Conservation (phyloP, 2,113 vertebrate genomes). For the Alectura lathami region DNA sequence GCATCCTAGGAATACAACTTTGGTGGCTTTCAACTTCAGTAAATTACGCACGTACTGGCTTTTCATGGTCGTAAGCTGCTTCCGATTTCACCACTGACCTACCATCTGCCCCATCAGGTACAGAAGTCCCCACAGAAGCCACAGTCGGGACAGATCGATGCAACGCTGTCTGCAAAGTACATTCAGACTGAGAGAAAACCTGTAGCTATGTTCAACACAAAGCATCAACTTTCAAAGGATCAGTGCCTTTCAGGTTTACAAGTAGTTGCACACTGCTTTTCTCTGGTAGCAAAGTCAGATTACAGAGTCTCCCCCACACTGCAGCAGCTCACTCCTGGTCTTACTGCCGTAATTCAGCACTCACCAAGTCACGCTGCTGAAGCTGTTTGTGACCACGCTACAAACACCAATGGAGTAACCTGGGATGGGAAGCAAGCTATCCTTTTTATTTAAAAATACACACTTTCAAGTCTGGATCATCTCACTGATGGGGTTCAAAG, state of each 20-base stretch:
- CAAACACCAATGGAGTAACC: not conserved
- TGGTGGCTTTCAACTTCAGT: not conserved
- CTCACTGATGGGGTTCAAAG: not conserved
- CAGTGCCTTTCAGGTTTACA: not conserved
- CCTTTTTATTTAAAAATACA: not conserved
- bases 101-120: not conserved
- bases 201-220: not conserved
- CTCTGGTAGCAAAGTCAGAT: not conserved
- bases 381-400: not conserved
- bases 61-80: not conserved
- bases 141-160: not conserved
- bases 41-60: fast-evolving
- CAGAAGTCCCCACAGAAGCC: not conserved
- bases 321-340: not conserved
- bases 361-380: not conserved
- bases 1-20: not conserved
- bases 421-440: constrained; percentile 7
- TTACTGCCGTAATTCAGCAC: not conserved
- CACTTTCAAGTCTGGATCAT: not conserved
- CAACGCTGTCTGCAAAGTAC: not conserved
- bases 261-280: not conserved
- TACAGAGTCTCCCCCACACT: not conserved
- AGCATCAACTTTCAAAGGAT: not conserved
- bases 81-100: not conserved
- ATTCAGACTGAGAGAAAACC: not conserved